Percentiles rank a stretch among this genome's conserved stretches.
phyloP scores from a whole-genome alignment of 2,888 invertebrate species.

The Melieria omissa region DNA sequence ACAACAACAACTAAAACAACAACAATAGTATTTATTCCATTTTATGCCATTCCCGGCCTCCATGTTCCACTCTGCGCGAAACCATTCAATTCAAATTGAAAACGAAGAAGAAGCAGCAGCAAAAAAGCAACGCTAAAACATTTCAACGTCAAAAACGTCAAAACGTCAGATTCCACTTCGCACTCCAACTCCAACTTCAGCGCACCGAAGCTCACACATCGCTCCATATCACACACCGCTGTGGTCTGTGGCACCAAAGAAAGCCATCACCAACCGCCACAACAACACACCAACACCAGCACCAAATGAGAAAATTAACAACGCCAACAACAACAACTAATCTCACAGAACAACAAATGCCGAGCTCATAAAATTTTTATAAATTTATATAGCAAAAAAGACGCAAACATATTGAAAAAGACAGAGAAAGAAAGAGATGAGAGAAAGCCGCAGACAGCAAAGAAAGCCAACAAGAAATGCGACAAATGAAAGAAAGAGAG shows the following conservation, averaged over 20 bases:
- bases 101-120: neutral
- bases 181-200: too few species aligned
- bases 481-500: neutral
- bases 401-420: conserved; percentile 5
- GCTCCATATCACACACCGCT: too few species aligned
- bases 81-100: neutral
- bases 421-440: neutral
- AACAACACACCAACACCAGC: too few species aligned
- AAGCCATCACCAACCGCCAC: too few species aligned
- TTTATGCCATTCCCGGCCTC: too few species aligned
- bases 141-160: neutral
- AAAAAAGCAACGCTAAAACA: neutral
- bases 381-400: conserved; percentile 1
- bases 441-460: neutral
- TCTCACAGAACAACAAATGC: conserved; percentile 18
- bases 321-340: neutral
- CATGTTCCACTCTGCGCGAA: neutral
- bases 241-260: too few species aligned
- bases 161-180: too few species aligned
- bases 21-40: too few species aligned
- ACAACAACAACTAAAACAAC: neutral
- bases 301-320: neutral
- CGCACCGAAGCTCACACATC: too few species aligned
- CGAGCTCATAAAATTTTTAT: too few species aligned
- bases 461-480: neutral